These are phyloP conservation scores for Knipowitschia caucasica DNA, from an alignment of 2,797 vertebrate species.

Conservation along the genomic window DNA sequence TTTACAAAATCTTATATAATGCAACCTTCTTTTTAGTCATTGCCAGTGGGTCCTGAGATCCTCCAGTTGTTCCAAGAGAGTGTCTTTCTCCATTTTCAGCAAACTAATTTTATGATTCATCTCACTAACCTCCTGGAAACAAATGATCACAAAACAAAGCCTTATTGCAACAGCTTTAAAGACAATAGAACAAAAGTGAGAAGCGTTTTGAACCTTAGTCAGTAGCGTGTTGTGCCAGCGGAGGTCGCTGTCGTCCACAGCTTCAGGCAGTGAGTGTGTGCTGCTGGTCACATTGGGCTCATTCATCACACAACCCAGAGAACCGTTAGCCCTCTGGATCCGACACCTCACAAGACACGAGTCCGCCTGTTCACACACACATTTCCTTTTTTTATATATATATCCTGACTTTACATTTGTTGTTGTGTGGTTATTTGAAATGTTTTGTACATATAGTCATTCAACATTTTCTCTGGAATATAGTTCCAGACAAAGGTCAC, in stretches of 20 bases:
- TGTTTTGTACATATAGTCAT: no score
- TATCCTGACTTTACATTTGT: no score
- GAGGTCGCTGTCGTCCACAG: slow-evolving; percentile 62
- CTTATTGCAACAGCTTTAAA: background rate
- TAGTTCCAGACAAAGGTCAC: no score
- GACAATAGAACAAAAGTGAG: background rate
- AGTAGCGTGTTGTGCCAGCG: slow-evolving; percentile 70
- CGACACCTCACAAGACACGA: slow-evolving; percentile 63
- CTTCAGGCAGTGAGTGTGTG: slow-evolving; percentile 37
- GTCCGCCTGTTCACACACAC: slow-evolving; percentile 26
- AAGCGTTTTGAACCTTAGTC: slow-evolving; percentile 53
- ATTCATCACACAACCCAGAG: slow-evolving; percentile 69
- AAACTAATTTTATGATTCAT: slow-evolving; percentile 69
- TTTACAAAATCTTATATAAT: slow-evolving; percentile 47
- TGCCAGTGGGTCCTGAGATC: slow-evolving; percentile 46
- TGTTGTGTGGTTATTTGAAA: no score
- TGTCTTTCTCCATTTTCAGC: slow-evolving; percentile 65
- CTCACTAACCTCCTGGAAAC: slow-evolving; percentile 61
- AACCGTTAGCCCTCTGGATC: slow-evolving; percentile 71
- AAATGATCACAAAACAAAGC: background rate
- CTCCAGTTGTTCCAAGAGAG: slow-evolving; percentile 58
- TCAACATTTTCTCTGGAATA: no score
- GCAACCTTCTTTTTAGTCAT: background rate
- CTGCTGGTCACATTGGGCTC: slow-evolving; percentile 57
- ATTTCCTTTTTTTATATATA: no score